These are phyloP conservation scores for Drosophila kikkawai DNA, from an alignment of 1,140 invertebrate genomes.

Conservation along the genomic window DNA sequence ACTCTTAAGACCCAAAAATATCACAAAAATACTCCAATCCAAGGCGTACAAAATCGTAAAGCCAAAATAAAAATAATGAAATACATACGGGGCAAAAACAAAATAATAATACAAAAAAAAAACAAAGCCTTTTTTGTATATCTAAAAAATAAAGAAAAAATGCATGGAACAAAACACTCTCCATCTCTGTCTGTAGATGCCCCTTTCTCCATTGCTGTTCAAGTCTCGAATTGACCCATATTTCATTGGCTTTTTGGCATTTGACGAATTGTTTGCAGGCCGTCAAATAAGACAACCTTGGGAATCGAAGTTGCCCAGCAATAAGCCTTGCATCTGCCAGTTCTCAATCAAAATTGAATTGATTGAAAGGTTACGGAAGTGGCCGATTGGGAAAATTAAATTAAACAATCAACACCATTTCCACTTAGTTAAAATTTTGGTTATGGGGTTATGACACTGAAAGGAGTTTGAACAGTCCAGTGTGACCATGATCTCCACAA, in stretches of 20 bases:
- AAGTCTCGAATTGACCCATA: constrained; percentile 46
- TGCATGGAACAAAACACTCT: constrained; percentile 28
- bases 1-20: constrained; percentile 61
- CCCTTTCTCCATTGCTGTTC: constrained; percentile 30
- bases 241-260: constrained; percentile 30
- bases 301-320: constrained; percentile 6
- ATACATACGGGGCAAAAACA: background rate
- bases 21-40: constrained; percentile 30
- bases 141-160: constrained; percentile 3
- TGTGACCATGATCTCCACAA: background rate
- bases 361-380: constrained; percentile 1
- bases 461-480: no score
- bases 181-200: constrained; percentile 24
- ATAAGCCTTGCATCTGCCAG: constrained; percentile 9
- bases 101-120: background rate
- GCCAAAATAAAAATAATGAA: constrained; percentile 28
- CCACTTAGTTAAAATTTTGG: background rate
- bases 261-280: constrained; percentile 35
- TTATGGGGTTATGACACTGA: background rate
- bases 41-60: constrained; percentile 26
- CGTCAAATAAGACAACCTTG: constrained; percentile 33
- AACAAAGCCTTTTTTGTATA: constrained; percentile 20
- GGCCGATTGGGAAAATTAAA: background rate
- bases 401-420: background rate
- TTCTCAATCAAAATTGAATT: constrained; percentile 19